These are phyloP conservation scores for Streptopelia turtur DNA, from an alignment of 2,797 vertebrate genomes.

Conservation along the genomic window DNA sequence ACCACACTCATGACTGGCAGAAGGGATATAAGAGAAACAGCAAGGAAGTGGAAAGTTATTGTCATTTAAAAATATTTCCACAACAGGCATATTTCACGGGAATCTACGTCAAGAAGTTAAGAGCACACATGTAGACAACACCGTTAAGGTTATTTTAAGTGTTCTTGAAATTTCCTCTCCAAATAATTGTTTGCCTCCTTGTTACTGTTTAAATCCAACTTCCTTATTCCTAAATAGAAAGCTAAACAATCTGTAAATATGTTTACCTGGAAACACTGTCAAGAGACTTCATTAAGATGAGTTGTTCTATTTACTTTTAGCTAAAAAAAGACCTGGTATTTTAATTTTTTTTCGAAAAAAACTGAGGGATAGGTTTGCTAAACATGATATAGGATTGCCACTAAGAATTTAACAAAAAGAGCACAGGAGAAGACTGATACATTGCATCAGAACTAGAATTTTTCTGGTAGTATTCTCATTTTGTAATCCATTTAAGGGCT, in stretches of 20 bases:
- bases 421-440: background rate
- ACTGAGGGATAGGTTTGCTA: background rate
- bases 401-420: background rate
- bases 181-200: background rate
- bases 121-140: background rate
- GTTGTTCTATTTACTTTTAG: background rate
- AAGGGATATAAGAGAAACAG: background rate
- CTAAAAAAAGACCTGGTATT: background rate
- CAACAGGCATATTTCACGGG: background rate
- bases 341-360: background rate
- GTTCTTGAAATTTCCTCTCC: background rate
- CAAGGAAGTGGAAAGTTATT: background rate
- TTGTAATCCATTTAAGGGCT: background rate
- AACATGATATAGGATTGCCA: background rate
- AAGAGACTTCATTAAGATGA: background rate
- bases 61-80: background rate
- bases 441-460: background rate
- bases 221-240: conserved; percentile 45
- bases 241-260: background rate
- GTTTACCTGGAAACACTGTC: background rate
- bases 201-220: background rate
- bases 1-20: background rate
- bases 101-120: background rate
- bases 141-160: background rate
- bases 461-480: background rate